Conservation (phyloP, 2,797 vertebrate genomes). For the Prunella strophiata region DNA sequence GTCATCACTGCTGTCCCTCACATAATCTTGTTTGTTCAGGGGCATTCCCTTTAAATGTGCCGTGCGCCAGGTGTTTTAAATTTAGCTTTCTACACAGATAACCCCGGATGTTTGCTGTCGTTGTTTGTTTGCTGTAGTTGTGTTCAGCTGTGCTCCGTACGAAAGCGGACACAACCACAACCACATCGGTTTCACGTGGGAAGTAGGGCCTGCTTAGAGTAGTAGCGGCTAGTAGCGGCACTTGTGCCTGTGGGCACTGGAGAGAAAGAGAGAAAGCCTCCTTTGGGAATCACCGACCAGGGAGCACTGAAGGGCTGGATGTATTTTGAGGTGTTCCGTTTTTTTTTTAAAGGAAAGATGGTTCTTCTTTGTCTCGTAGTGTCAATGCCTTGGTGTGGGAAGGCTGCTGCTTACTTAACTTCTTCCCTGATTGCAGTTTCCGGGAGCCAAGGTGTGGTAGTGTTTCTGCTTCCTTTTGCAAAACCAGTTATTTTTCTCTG, state of each 20-base stretch:
- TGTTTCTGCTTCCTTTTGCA: slow-evolving; percentile 47
- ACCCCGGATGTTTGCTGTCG: not conserved
- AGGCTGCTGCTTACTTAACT: not conserved
- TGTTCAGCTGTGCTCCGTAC: not conserved
- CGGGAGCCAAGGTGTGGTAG: slow-evolving; percentile 46
- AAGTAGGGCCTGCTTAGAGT: not conserved
- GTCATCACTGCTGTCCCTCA: not conserved
- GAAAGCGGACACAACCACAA: accelerated
- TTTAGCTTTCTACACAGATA: not conserved
- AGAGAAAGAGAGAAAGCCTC: too few relatives aligned
- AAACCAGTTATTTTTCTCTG: slow-evolving; percentile 47
- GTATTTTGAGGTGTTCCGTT: not conserved
- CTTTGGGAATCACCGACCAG: not conserved
- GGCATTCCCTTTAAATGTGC: not conserved
- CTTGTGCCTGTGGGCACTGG: not conserved
- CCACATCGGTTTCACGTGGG: accelerated
- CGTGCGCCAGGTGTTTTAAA: not conserved
- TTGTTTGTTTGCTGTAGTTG: not conserved
- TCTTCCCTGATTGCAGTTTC: slow-evolving; percentile 17
- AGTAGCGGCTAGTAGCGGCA: accelerated
- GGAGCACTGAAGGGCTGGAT: not conserved
- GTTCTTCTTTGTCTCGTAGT: not conserved
- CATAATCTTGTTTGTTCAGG: not conserved
- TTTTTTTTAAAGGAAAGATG: not conserved
- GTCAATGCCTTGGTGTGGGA: not conserved